Evolutionary conservation across 2,888 invertebrate genomes (phyloP), one percentile per base, ranked within the genome.

Genomic region (Stramonita haemastoma): DNA sequence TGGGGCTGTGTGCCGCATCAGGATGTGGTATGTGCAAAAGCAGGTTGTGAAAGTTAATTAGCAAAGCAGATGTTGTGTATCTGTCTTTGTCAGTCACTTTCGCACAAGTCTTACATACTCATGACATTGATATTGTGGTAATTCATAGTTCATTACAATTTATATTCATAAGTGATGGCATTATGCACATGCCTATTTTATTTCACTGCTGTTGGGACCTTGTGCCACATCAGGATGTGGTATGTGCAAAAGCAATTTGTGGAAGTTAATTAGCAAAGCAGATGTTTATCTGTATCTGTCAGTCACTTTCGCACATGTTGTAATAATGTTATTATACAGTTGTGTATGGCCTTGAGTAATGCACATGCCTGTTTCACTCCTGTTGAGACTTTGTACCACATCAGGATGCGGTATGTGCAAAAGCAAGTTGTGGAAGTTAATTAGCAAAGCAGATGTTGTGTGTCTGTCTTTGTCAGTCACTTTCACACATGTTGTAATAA

Each of bases 261-360:
- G 86, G 56, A n/a, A 86, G 60, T 22, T 46, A 86, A 66, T 86
- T 86, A 86, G 86, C 86, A 66, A 66, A 86, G 34, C 66, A 86
- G 86, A 34, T 34, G 8, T 26, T 11, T 85, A 46, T 56, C 46
- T 56, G 32, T 46, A 2, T 84, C 26, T 83, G 86, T 86, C 86
- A 86, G 86, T 86, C 86, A 60, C 66, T 86, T 66, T 34, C 86
- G 4, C 66, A 66, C 86, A 86, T 60, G 66, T 66, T 66, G 26
- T 26, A n/a, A 5, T 19, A 22, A 26, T 26, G 26, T 46, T 46
- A 46, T 5, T 2, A 46, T 46, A 46, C 46, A 46, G 46, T 46
- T 46, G 46, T 46, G 46, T 46, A 46, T 8, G 8, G 46, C 46
- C 46, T 46, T 46, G 46, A 46, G 46, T 46, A 46, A 46, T 46